These are phyloP conservation scores for Bombyx mori DNA, from an alignment of 1,140 invertebrate species.

Conservation along the genomic window DNA sequence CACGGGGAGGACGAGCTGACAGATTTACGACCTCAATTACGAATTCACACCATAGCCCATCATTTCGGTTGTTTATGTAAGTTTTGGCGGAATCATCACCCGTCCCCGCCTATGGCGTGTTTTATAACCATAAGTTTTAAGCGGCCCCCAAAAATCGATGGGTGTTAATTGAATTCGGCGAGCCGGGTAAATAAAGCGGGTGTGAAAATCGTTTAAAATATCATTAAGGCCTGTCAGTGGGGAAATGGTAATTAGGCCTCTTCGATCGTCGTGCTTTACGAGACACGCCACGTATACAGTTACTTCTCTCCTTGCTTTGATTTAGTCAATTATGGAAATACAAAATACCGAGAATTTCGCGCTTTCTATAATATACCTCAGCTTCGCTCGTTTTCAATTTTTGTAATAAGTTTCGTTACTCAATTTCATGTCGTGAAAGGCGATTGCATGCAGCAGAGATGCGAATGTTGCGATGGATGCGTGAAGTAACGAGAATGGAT, in stretches of 20 bases:
- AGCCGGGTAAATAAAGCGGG: constrained; percentile 54
- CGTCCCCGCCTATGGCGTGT: constrained; percentile 30
- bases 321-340: too few relatives aligned
- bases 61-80: constrained; percentile 35
- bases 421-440: too few relatives aligned
- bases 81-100: constrained; percentile 38
- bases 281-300: background rate
- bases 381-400: too few relatives aligned
- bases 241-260: constrained; percentile 51
- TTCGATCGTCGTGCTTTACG: constrained; percentile 7
- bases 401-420: too few relatives aligned
- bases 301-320: background rate
- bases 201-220: constrained; percentile 66
- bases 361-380: too few relatives aligned
- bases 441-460: too few relatives aligned
- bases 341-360: too few relatives aligned
- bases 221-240: constrained; percentile 55
- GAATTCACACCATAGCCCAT: constrained; percentile 26
- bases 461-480: too few relatives aligned
- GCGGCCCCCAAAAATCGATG: constrained; percentile 51
- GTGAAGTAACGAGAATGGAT: too few relatives aligned
- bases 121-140: constrained; percentile 55
- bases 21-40: constrained; percentile 34
- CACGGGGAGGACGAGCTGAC: constrained; percentile 1
- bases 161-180: constrained; percentile 61